Percentiles rank a stretch among this genome's conserved stretches.
These are phyloP conservation scores for Teleopsis dalmanni DNA, from an alignment of 1,140 invertebrate genomes.

Conservation along the genomic window DNA sequence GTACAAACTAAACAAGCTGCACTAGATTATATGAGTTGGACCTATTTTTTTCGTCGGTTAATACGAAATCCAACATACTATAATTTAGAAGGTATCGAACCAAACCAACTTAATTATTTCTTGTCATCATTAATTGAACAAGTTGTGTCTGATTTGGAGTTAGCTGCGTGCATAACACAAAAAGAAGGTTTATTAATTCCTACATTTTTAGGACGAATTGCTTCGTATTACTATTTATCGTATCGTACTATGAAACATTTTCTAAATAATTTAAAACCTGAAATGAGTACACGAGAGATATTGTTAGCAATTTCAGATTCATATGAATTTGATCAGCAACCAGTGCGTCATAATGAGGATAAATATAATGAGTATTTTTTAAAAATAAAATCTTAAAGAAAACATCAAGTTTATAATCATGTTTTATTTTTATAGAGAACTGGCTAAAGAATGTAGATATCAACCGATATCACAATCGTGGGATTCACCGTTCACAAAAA, in stretches of 20 bases:
- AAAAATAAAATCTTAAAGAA: neutral
- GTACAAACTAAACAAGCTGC: conserved; percentile 88
- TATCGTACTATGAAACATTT: conserved; percentile 87
- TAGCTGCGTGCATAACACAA: conserved; percentile 69
- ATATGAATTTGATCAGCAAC: conserved; percentile 88
- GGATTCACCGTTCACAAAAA: conserved; percentile 91
- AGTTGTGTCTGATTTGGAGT: conserved; percentile 61
- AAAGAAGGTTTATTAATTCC: conserved; percentile 62
- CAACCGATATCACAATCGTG: conserved; percentile 63
- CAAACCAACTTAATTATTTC: conserved; percentile 64
- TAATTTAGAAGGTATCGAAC: conserved; percentile 68
- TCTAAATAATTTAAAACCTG: conserved; percentile 55
- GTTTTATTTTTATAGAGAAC: conserved; percentile 52
- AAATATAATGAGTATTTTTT: conserved; percentile 71
- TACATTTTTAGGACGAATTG: conserved; percentile 86
- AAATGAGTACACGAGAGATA: conserved; percentile 64
- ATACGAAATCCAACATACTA: conserved; percentile 94
- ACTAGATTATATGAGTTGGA: conserved; percentile 96
- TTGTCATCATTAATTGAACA: conserved; percentile 71
- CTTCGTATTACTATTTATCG: conserved; percentile 96
- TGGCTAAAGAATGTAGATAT: conserved; percentile 70
- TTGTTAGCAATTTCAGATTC: conserved; percentile 74
- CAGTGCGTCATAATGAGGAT: conserved; percentile 98
- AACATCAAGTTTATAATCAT: conserved; percentile 1
- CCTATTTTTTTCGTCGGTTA: conserved; percentile 92